Conservation (phyloP, 1,140 invertebrate genomes). For the Hyposmocoma kahamanoa region DNA sequence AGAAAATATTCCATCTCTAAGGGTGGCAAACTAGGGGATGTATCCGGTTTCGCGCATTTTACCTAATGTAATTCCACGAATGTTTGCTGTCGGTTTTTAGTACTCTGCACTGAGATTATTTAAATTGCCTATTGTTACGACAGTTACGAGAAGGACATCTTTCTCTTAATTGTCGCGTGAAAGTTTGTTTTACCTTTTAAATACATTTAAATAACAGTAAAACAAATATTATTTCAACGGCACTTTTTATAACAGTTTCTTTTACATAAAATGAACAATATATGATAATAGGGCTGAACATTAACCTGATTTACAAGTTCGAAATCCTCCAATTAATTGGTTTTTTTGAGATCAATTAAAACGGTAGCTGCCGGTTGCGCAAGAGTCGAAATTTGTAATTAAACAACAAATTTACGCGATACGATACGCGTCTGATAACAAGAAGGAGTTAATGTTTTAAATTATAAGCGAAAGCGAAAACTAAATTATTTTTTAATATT, state of each 20-base stretch:
- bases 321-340: not conserved
- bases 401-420: constrained; percentile 47
- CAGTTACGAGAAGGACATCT: too few species aligned
- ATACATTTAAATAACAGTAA: too few species aligned
- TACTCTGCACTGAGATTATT: too few species aligned
- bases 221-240: constrained; percentile 9
- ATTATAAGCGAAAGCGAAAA: not conserved
- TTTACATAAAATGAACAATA: constrained; percentile 29
- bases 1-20: too few species aligned
- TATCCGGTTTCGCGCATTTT: too few species aligned
- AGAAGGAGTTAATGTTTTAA: not conserved
- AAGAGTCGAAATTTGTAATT: constrained; percentile 34
- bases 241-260: constrained; percentile 14
- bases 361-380: constrained; percentile 42
- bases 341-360: constrained; percentile 48
- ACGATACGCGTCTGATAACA: constrained; percentile 32
- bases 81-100: too few species aligned
- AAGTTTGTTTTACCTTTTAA: too few species aligned
- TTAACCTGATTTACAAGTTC: constrained; percentile 31
- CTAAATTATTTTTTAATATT: too few species aligned
- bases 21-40: too few species aligned
- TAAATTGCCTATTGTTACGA: too few species aligned
- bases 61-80: too few species aligned
- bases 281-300: constrained; percentile 28
- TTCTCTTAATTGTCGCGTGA: too few species aligned